phyloP scores from a whole-genome alignment of 2,888 invertebrate genomes.

The Pachycephus smyrnensis region DNA sequence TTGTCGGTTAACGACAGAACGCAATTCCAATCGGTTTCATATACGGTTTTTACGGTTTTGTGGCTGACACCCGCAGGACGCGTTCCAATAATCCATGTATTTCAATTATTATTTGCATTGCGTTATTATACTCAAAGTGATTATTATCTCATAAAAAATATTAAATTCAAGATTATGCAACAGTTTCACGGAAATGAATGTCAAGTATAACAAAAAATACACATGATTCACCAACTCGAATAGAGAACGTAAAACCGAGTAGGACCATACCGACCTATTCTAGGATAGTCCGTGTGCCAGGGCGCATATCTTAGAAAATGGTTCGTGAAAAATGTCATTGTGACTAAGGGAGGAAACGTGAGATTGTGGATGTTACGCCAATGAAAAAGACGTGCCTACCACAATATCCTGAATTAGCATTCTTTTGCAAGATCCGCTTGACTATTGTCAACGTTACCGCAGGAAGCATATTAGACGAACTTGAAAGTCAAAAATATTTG shows the following conservation, averaged over 20 bases:
- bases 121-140: not conserved
- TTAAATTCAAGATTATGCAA: not conserved
- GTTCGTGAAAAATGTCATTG: not conserved
- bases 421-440: not conserved
- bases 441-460: not conserved
- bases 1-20: not conserved
- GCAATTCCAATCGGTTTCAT: not conserved
- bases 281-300: not conserved
- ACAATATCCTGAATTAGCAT: constrained; percentile 15
- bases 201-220: not conserved
- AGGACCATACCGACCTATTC: not conserved
- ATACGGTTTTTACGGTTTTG: not conserved
- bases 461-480: not conserved
- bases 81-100: not conserved
- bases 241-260: not conserved
- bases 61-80: not conserved
- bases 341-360: constrained; percentile 12
- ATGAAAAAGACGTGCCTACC: not conserved
- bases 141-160: not conserved
- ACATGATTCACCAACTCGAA: not conserved
- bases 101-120: not conserved
- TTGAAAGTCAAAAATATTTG: not conserved
- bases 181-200: not conserved
- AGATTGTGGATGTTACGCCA: constrained; percentile 16
- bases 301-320: not conserved